Conservation (phyloP, 2,113 vertebrate species). For the Nematolebias whitei region DNA sequence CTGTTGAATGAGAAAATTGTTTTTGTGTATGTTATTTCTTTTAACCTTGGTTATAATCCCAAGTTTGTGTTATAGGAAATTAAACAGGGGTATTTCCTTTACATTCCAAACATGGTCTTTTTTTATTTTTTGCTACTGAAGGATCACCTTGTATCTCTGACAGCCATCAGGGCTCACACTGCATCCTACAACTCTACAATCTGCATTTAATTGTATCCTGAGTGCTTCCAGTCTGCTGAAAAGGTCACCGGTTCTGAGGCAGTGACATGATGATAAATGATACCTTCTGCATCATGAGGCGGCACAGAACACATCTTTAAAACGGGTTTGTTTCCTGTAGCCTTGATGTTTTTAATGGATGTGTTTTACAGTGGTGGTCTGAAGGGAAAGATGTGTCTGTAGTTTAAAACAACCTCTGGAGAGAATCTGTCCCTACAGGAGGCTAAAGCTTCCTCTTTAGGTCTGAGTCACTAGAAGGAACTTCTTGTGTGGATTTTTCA, state of each 20-base stretch:
- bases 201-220: conserved; percentile 50
- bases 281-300: too few species aligned
- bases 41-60: not conserved
- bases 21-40: not conserved
- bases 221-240: conserved; percentile 48
- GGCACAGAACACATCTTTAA: conserved; percentile 25
- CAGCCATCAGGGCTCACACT: conserved; percentile 1
- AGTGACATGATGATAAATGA: conserved; percentile 63
- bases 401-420: too few species aligned
- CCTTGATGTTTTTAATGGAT: conserved; percentile 31
- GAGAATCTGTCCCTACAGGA: not conserved
- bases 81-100: not conserved
- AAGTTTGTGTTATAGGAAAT: not conserved
- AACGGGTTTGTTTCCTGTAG: conserved; percentile 42
- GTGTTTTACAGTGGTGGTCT: conserved; percentile 17
- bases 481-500: too few species aligned
- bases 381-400: too few species aligned
- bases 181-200: conserved; percentile 19
- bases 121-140: conserved; percentile 6
- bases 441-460: conserved; percentile 36
- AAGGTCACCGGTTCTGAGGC: conserved; percentile 55
- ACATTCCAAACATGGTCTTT: not conserved
- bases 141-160: conserved; percentile 4
- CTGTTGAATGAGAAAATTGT: too few species aligned
- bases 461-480: not conserved